Evolutionary conservation across 2,113 vertebrate species (phyloP).

Genomic region (Varanus salvator): DNA sequence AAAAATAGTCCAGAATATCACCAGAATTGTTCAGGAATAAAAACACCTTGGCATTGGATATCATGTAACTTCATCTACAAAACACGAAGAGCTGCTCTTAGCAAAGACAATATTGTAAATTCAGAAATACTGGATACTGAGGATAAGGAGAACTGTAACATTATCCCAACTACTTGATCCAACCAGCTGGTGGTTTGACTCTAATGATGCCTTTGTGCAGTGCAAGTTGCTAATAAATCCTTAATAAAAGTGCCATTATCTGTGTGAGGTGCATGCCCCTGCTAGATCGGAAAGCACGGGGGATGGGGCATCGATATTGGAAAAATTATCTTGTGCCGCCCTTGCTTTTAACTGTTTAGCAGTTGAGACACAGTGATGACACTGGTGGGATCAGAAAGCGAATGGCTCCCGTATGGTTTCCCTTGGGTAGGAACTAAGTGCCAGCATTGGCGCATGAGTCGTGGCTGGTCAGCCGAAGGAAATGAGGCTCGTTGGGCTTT

Average conservation of each 20-base stretch:
- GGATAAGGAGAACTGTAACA: slow-evolving; percentile 48
- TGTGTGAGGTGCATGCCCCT: no score
- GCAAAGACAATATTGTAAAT: slow-evolving; percentile 32
- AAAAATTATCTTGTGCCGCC: neutral
- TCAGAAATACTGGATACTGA: slow-evolving; percentile 41
- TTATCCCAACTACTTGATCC: slow-evolving; percentile 18
- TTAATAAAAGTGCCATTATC: neutral
- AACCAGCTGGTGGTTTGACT: slow-evolving; percentile 37
- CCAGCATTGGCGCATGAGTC: neutral
- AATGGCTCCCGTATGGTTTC: neutral
- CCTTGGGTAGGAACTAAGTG: neutral
- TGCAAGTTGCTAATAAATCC: neutral
- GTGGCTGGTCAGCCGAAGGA: neutral
- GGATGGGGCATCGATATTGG: neutral
- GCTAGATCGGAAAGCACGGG: slow-evolving; percentile 17
- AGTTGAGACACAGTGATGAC: slow-evolving; percentile 23
- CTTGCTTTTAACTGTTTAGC: slow-evolving; percentile 18
- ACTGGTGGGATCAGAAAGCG: slow-evolving; percentile 28
- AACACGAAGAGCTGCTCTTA: slow-evolving; percentile 28
- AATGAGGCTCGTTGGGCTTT: neutral
- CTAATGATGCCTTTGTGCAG: slow-evolving; percentile 36
- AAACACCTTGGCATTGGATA: neutral
- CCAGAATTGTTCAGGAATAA: slow-evolving; percentile 11
- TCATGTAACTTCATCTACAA: slow-evolving; percentile 9
- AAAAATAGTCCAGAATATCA: slow-evolving; percentile 33